Percentiles rank a stretch among this genome's conserved stretches.
Evolutionary conservation across 2,113 vertebrate species (phyloP).

Genomic region (Macquaria australasica): DNA sequence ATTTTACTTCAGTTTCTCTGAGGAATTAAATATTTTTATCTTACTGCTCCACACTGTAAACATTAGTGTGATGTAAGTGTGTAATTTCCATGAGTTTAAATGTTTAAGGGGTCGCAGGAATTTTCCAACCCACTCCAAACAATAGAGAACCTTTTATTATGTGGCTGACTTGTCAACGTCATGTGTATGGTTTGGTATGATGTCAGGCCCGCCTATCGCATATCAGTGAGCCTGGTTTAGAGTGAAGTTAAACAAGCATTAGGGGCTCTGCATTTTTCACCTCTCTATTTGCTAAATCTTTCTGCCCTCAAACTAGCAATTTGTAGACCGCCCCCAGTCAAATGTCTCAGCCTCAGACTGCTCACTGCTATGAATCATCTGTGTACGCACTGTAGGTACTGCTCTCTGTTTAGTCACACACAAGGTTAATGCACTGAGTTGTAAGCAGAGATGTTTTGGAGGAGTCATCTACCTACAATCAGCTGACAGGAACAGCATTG

Average conservation of each 20-base stretch:
- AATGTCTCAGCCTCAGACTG: slow-evolving; percentile 36
- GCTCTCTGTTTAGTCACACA: background rate
- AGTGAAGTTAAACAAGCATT: slow-evolving; percentile 46
- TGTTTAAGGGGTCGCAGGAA: slow-evolving; percentile 20
- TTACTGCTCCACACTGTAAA: slow-evolving; percentile 29
- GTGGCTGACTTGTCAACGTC: slow-evolving; percentile 26
- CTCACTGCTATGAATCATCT: slow-evolving; percentile 31
- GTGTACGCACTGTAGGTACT: background rate
- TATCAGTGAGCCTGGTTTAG: slow-evolving; percentile 48
- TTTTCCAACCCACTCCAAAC: slow-evolving; percentile 37
- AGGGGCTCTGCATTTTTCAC: slow-evolving; percentile 53
- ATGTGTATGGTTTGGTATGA: slow-evolving; percentile 27
- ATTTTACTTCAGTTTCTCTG: slow-evolving; percentile 1
- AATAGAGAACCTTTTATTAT: slow-evolving; percentile 48
- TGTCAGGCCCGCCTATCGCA: slow-evolving; percentile 24
- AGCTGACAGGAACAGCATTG: background rate
- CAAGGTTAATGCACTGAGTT: background rate
- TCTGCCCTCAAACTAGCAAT: slow-evolving; percentile 58
- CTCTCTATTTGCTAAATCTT: slow-evolving; percentile 47
- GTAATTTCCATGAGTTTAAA: slow-evolving; percentile 37
- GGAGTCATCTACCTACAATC: background rate
- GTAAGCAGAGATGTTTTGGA: slow-evolving; percentile 9
- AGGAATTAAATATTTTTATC: slow-evolving; percentile 26
- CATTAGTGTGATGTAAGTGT: slow-evolving; percentile 6
- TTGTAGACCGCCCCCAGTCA: slow-evolving; percentile 54